Conservation (phyloP, 2,888 invertebrate genomes). For the Dichetophora obliterata region DNA sequence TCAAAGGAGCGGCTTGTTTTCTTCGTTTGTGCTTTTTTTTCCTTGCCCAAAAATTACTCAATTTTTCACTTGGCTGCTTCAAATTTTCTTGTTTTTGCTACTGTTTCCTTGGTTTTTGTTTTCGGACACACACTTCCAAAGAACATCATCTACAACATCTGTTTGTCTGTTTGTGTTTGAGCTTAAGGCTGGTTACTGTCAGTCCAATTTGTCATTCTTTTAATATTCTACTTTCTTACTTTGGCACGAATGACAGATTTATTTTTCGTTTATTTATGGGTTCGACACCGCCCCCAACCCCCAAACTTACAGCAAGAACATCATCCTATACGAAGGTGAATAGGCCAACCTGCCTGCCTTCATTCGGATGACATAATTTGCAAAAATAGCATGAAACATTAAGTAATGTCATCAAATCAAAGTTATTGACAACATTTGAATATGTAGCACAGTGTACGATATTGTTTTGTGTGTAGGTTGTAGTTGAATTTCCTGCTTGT, state of each 20-base stretch:
- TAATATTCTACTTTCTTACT: conserved; percentile 22
- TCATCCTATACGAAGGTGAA: background rate
- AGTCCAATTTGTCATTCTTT: conserved; percentile 19
- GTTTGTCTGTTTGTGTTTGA: background rate
- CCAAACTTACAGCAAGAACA: no score
- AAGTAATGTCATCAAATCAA: conserved; percentile 15
- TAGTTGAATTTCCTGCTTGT: background rate
- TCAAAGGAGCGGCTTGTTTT: background rate
- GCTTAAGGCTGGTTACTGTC: background rate
- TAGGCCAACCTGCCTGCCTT: background rate
- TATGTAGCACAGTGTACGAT: background rate
- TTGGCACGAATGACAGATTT: conserved; percentile 15
- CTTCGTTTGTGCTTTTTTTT: background rate
- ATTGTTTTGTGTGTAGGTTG: background rate
- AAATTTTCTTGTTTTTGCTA: no score
- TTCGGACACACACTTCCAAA: background rate
- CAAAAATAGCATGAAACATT: conserved; percentile 8
- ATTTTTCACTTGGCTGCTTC: conserved; percentile 26
- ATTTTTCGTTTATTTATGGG: conserved; percentile 4
- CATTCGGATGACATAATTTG: conserved; percentile 23
- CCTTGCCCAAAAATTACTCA: background rate
- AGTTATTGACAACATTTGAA: no score
- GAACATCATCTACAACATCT: background rate
- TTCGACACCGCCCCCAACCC: background rate
- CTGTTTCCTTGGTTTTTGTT: no score